phyloP scores from a whole-genome alignment of 2,797 vertebrate genomes.

The Paratrypauchen microcephalus region DNA sequence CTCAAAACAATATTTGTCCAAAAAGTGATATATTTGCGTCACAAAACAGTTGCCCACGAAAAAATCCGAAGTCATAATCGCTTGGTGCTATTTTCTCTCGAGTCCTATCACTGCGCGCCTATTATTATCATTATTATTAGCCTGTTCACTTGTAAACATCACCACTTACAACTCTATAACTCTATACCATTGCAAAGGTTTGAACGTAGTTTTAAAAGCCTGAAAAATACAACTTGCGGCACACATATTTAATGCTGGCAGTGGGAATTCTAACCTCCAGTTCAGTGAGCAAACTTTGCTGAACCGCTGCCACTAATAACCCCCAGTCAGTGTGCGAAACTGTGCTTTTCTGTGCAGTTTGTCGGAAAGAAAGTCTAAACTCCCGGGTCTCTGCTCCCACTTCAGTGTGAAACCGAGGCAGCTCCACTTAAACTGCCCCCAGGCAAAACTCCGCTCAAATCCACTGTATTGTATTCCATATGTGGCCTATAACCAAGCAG shows the following conservation, averaged over 20 bases:
- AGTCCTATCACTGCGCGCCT: too few species aligned
- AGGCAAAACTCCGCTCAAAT: conserved; percentile 1
- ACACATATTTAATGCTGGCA: too few species aligned
- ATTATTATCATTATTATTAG: too few species aligned
- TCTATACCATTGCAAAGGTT: too few species aligned
- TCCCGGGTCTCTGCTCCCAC: background rate
- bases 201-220: background rate
- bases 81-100: too few species aligned
- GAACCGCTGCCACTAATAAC: background rate
- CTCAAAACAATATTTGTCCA: too few species aligned
- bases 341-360: background rate
- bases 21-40: too few species aligned
- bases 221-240: background rate
- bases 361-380: conserved; percentile 8
- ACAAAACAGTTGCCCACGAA: too few species aligned
- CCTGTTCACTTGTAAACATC: too few species aligned
- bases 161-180: too few species aligned
- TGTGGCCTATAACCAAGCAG: background rate
- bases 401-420: background rate
- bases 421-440: conserved; percentile 8
- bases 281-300: background rate
- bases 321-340: background rate
- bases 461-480: background rate
- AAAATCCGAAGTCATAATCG: too few species aligned
- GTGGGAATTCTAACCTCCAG: background rate